Percentiles rank a stretch among this genome's conserved stretches.
Evolutionary conservation across 2,797 vertebrate genomes (phyloP).

Genomic region (Macroramphosus scolopax): DNA sequence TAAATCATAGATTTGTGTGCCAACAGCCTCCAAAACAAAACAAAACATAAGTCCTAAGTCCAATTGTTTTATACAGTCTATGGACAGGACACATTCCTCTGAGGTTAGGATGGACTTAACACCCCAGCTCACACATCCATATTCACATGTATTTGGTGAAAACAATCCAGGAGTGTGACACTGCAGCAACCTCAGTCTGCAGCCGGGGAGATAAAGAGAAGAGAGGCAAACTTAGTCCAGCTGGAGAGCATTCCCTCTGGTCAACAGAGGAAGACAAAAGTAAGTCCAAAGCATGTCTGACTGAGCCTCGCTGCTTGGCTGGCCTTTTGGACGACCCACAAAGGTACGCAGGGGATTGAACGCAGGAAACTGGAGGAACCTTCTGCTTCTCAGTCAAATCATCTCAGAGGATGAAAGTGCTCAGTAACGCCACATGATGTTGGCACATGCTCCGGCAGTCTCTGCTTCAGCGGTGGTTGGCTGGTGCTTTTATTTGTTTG

Average conservation of each 20-base stretch:
- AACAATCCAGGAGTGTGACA: slow-evolving; percentile 45
- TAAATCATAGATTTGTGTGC: no score
- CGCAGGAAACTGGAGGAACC: slow-evolving; percentile 58
- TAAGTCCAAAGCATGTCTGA: slow-evolving; percentile 60
- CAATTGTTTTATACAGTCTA: no score
- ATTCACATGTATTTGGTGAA: slow-evolving; percentile 35
- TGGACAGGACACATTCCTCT: slow-evolving; percentile 32
- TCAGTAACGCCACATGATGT: slow-evolving; percentile 43
- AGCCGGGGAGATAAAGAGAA: slow-evolving; percentile 60
- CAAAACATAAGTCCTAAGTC: no score
- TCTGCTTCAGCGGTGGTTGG: slow-evolving; percentile 21
- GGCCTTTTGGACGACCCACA: slow-evolving; percentile 66
- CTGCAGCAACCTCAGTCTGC: slow-evolving; percentile 56
- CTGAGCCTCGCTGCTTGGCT: slow-evolving; percentile 57
- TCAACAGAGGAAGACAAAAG: slow-evolving; percentile 62
- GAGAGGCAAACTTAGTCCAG: slow-evolving; percentile 58
- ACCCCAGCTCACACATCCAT: slow-evolving; percentile 40
- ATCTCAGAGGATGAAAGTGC: slow-evolving; percentile 47
- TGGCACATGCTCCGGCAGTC: slow-evolving; percentile 22
- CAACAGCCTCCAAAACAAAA: no score
- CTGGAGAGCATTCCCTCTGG: slow-evolving; percentile 60
- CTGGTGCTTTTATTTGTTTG: slow-evolving; percentile 13
- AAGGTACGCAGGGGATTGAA: slow-evolving; percentile 60
- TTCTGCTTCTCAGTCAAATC: slow-evolving; percentile 47
- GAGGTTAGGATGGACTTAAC: no score